phyloP scores from a whole-genome alignment of 2,888 invertebrate genomes.

The Hololepta plana region DNA sequence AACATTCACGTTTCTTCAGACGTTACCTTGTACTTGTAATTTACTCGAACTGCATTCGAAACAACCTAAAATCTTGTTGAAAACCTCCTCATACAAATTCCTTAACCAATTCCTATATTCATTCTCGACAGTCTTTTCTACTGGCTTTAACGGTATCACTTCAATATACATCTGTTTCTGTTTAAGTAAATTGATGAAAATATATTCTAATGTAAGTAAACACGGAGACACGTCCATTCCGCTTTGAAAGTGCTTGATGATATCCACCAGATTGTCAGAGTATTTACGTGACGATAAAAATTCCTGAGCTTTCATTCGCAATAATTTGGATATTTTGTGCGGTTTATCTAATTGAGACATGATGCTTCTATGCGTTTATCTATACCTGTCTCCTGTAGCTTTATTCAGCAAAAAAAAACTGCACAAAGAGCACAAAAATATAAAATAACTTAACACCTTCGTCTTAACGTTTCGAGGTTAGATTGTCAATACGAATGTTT shows the following conservation, averaged over 20 bases:
- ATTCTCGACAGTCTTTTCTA: constrained; percentile 37
- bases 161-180: constrained; percentile 45
- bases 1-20: constrained; percentile 1
- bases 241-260: constrained; percentile 45
- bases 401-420: no score
- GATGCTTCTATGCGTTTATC: no score
- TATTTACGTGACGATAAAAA: constrained; percentile 47
- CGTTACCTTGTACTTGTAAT: constrained; percentile 23
- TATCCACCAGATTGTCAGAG: constrained; percentile 46
- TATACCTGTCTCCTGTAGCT: no score
- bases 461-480: no score
- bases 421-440: no score
- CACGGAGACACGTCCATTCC: constrained; percentile 32
- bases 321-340: constrained; percentile 40
- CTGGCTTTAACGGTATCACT: constrained; percentile 37
- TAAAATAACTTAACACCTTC: no score
- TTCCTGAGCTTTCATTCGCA: constrained; percentile 51
- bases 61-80: constrained; percentile 37
- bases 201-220: constrained; percentile 49
- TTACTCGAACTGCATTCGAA: constrained; percentile 26
- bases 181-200: constrained; percentile 49
- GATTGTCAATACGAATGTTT: no score
- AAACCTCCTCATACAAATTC: constrained; percentile 49
- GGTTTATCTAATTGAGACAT: constrained; percentile 22
- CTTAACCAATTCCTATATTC: constrained; percentile 50